These are phyloP conservation scores for Ptychobarbus kaznakovi DNA, from an alignment of 2,797 vertebrate genomes.

Conservation along the genomic window DNA sequence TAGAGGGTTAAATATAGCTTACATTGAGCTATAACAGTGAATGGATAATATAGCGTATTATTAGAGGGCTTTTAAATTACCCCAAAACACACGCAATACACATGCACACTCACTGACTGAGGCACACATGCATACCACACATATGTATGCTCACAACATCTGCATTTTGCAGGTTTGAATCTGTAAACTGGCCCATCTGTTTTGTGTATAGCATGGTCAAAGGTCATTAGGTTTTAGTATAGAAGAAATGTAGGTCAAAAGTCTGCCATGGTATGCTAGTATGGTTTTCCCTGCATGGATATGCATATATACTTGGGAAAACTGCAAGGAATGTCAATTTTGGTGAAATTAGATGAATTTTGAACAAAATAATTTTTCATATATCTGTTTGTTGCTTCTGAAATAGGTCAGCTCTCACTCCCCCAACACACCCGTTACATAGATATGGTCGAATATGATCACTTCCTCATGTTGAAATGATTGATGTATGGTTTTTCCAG, in stretches of 20 bases:
- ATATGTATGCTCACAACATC: background rate
- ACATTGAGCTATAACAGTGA: constrained; percentile 54
- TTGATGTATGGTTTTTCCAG: constrained; percentile 46
- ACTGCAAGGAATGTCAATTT: background rate
- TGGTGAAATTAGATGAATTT: background rate
- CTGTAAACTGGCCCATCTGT: constrained; percentile 16
- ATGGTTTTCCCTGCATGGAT: background rate
- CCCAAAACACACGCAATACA: constrained; percentile 34
- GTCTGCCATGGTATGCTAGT: background rate
- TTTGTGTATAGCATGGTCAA: constrained; percentile 58
- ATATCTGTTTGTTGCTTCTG: constrained; percentile 40
- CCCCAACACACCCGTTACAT: background rate
- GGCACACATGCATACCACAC: constrained; percentile 24
- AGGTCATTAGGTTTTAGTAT: constrained; percentile 75
- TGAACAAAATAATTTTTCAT: background rate
- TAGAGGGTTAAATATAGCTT: constrained; percentile 68
- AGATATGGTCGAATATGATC: constrained; percentile 17
- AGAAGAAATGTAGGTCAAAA: constrained; percentile 22
- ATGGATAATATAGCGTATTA: constrained; percentile 59
- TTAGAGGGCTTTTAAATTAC: constrained; percentile 69
- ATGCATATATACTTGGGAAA: background rate
- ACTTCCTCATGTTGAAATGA: constrained; percentile 29
- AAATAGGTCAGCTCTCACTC: background rate
- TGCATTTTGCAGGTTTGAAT: constrained; percentile 1
- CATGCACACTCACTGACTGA: constrained; percentile 47